Evolutionary conservation across 2,113 vertebrate genomes (phyloP).

Genomic region (Saimiri boliviensis): DNA sequence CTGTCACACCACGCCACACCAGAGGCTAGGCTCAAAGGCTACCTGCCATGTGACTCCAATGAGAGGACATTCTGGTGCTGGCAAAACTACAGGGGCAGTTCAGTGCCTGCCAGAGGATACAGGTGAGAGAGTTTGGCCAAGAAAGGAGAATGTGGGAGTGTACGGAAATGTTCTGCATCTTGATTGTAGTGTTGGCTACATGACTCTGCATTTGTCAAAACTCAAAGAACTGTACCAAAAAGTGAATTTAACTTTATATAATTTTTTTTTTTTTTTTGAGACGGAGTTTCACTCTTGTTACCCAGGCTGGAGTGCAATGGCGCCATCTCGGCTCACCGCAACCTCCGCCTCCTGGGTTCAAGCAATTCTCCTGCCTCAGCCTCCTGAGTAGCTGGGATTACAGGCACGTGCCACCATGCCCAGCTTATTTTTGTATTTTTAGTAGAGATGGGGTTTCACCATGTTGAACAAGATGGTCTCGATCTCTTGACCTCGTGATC

Average conservation of each 20-base stretch:
- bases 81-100: background rate
- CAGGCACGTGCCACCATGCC: too few species aligned
- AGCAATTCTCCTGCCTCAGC: too few species aligned
- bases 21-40: background rate
- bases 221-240: background rate
- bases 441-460: too few species aligned
- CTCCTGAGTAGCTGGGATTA: too few species aligned
- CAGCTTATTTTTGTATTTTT: too few species aligned
- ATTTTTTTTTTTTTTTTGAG: too few species aligned
- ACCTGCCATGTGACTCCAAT: background rate
- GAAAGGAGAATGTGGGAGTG: background rate
- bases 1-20: background rate
- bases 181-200: background rate
- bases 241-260: background rate
- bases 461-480: too few species aligned
- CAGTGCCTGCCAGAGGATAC: background rate
- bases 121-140: background rate
- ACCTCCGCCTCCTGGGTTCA: too few species aligned
- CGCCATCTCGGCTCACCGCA: too few species aligned
- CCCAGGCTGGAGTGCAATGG: too few species aligned
- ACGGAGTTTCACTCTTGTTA: too few species aligned
- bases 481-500: too few species aligned
- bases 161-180: background rate
- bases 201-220: background rate
- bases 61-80: background rate